Conservation (phyloP, 2,888 invertebrate genomes). For the Ectropis crepuscularia region DNA sequence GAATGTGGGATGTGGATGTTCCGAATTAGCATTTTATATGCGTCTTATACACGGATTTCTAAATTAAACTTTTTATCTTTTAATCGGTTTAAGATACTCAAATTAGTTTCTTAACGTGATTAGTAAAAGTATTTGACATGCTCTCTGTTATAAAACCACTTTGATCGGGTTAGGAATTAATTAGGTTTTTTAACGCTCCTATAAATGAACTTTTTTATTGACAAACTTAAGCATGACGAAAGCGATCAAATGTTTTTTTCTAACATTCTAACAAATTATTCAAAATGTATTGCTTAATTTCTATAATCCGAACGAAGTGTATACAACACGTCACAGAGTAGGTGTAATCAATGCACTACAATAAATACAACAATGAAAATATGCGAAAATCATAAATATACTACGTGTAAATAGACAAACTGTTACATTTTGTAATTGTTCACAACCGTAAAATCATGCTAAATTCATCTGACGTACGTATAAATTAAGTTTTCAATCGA, state of each 20-base stretch:
- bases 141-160: slow-evolving; percentile 47
- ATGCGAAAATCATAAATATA: too few species aligned
- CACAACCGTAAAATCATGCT: too few species aligned
- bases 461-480: too few species aligned
- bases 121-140: slow-evolving; percentile 46
- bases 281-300: slow-evolving; percentile 13
- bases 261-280: slow-evolving; percentile 14
- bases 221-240: slow-evolving; percentile 15
- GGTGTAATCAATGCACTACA: too few species aligned
- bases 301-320: neutral
- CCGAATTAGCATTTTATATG: slow-evolving; percentile 55
- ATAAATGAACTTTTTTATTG: slow-evolving; percentile 33
- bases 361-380: too few species aligned
- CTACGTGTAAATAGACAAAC: too few species aligned
- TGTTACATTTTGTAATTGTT: too few species aligned
- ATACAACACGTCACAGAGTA: too few species aligned
- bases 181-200: slow-evolving; percentile 41
- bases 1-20: slow-evolving; percentile 49
- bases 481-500: too few species aligned
- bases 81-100: slow-evolving; percentile 30
- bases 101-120: slow-evolving; percentile 47
- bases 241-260: neutral
- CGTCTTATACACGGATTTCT: slow-evolving; percentile 18
- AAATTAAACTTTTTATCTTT: slow-evolving; percentile 25
- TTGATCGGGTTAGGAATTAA: slow-evolving; percentile 45